Base-by-base conservation (phyloP, 2,888 invertebrate genomes). In the Lycophotia porphyrea region DNA sequence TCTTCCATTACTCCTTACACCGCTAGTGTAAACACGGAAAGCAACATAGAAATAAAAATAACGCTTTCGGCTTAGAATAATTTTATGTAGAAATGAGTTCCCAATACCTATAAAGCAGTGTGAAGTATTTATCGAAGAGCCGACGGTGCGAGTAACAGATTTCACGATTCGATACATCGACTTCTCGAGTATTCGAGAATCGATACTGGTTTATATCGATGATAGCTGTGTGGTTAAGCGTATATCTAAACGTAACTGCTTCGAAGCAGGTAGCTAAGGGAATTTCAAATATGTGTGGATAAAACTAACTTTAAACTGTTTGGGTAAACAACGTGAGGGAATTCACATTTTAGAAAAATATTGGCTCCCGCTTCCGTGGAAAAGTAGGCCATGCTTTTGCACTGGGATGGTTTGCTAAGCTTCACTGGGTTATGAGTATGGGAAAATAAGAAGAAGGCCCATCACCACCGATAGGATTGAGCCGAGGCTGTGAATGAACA, bases 131-230 rank as follows among this genome's bases (percentile, higher is more conserved):
- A 90, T 89, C 82, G 84, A 65, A 67, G 80, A 84, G 76, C 80
- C 81, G 69, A 77, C 74, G 80, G 86, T 82, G 84, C 84, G 80
- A 81, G 86, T 75, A 80, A 87, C 88, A 90, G 91, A 91, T 92
- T 91, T 92, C 88, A 89, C 90, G 90, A 89, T 83, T 90, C 91
- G 90, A 90, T 92, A 90, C 91, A 88, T 90, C 85, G 75, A 77
- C 76, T 80, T 75, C 78, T 76, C 76, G 82, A 76, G 82, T 82
- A 78, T 72, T 65, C 67, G 66, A 64, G 65, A 76, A 84, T 84
- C 78, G 86, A 85, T 78, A 81, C 77, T 71, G 74, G 76, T 87
- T 82, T 85, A 76, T 82, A 82, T 42, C 72, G 76, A 68, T 75
- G 77, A 79, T 74, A 79, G 83, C 79, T 63, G 65, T 73, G 66